A percentile compares a stretch with the other conserved stretches of the same genome.
Conservation (phyloP, 2,113 vertebrate genomes). For the Ammodramus savannarum region DNA sequence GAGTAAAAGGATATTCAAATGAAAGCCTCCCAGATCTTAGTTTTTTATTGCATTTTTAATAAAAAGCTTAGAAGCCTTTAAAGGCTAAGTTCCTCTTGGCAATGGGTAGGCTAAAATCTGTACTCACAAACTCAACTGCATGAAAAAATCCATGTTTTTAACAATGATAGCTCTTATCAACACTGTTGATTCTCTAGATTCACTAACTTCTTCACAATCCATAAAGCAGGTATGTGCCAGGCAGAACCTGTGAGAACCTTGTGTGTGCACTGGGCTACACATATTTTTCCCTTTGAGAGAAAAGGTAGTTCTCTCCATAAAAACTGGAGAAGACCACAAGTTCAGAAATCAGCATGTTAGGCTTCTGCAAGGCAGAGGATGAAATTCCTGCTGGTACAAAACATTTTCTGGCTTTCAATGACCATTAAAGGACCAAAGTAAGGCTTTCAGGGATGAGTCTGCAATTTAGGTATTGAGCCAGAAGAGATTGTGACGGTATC, state of each 20-base stretch:
- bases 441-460: neutral
- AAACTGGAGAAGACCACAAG: neutral
- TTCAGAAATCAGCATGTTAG: neutral
- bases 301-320: neutral
- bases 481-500: neutral
- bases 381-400: neutral
- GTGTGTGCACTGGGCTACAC: neutral
- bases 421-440: neutral
- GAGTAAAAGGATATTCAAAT: slow-evolving; percentile 9
- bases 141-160: neutral
- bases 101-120: neutral
- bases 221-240: neutral
- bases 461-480: neutral
- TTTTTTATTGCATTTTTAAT: slow-evolving; percentile 41
- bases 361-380: neutral
- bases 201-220: neutral
- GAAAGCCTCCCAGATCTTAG: slow-evolving; percentile 25
- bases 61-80: slow-evolving; percentile 18
- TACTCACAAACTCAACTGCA: neutral
- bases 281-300: neutral
- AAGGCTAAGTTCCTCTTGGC: slow-evolving; percentile 1
- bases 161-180: neutral
- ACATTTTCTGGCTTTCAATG: neutral
- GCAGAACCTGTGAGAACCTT: neutral
- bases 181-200: neutral